Conservation (phyloP, 2,797 vertebrate species). For the Gymnothorax javanicus region DNA sequence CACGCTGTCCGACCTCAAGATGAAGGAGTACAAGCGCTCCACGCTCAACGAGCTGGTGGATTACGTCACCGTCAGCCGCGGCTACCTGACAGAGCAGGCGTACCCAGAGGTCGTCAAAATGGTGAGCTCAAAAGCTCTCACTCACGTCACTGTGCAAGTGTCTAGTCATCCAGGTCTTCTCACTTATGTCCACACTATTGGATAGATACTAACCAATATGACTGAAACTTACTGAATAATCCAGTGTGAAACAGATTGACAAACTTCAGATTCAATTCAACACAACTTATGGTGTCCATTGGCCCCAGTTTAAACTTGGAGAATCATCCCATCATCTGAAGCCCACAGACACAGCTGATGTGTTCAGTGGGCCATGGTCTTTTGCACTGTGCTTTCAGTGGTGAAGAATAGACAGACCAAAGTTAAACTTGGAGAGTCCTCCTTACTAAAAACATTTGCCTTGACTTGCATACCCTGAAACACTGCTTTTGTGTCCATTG, state of each 20-base stretch:
- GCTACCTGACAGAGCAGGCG: slow-evolving; percentile 98
- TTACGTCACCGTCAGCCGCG: slow-evolving; percentile 98
- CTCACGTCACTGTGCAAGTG: background rate
- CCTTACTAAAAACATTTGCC: background rate
- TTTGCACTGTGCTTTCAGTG: background rate
- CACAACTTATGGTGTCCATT: too few relatives aligned
- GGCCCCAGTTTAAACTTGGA: too few relatives aligned
- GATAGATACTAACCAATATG: too few relatives aligned
- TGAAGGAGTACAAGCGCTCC: slow-evolving; percentile 99
- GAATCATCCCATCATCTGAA: too few relatives aligned
- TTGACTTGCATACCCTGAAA: background rate
- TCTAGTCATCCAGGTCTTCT: too few relatives aligned
- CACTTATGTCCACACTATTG: too few relatives aligned
- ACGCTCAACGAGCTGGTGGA: slow-evolving; percentile 99
- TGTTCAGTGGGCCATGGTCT: background rate
- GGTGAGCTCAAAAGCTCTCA: slow-evolving; percentile 74
- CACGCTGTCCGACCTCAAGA: slow-evolving; percentile 99
- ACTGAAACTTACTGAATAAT: too few relatives aligned
- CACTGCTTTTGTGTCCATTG: too few relatives aligned
- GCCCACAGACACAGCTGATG: background rate
- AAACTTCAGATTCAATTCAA: too few relatives aligned
- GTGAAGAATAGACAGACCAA: background rate
- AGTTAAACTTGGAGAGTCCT: background rate
- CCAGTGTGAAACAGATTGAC: too few relatives aligned
- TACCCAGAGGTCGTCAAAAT: slow-evolving; percentile 99